A percentile compares a stretch with the other conserved stretches of the same genome.
Conservation (phyloP, 2,797 vertebrate genomes). For the Syngnathus rostellatus region DNA sequence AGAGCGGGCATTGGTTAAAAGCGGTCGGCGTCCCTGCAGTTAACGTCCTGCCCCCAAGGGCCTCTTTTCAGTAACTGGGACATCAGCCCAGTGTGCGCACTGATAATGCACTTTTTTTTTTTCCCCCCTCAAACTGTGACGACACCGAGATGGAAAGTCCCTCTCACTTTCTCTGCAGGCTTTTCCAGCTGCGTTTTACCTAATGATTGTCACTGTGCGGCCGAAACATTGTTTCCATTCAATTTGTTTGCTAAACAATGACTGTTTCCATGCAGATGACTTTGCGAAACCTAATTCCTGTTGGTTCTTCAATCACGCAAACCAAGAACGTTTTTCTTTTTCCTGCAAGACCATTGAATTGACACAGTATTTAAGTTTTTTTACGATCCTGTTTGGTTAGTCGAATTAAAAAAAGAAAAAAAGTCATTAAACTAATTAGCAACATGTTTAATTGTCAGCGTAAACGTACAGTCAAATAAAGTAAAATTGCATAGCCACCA, state of each 20-base stretch:
- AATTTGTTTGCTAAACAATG: not conserved
- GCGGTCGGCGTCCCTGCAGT: constrained; percentile 22
- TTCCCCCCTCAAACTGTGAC: not conserved
- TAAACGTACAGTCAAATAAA: no score
- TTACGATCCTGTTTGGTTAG: not conserved
- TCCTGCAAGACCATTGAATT: not conserved
- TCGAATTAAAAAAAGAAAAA: no score
- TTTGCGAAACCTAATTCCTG: not conserved
- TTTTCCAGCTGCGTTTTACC: constrained; percentile 50
- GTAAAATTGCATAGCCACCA: no score
- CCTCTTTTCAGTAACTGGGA: constrained; percentile 43
- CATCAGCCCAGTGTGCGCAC: constrained; percentile 19
- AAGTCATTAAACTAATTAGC: no score
- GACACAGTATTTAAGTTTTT: not conserved
- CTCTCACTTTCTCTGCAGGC: constrained; percentile 12
- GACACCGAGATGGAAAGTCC: constrained; percentile 2
- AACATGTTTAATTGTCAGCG: no score
- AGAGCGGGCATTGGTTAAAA: constrained; percentile 15
- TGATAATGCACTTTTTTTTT: no score
- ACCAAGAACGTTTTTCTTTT: not conserved
- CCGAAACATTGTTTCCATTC: not conserved
- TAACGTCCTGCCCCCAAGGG: constrained; percentile 25
- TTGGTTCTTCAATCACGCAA: not conserved
- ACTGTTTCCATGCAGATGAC: not conserved
- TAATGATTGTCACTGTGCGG: constrained; percentile 38